Evolutionary conservation across 2,113 vertebrate genomes (phyloP).

Genomic region (Archocentrus centrarchus): DNA sequence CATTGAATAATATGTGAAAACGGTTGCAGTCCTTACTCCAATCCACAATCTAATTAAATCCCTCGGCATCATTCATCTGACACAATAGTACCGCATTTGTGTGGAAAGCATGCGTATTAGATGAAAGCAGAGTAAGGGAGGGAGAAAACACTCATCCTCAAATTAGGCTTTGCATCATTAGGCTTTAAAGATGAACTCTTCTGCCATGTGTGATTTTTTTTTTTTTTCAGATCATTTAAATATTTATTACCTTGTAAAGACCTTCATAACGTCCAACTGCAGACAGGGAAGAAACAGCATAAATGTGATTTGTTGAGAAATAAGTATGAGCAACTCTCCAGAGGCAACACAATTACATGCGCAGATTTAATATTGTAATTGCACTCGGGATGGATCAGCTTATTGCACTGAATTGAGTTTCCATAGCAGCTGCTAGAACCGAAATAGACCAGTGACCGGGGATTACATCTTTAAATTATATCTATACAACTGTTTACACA

Average conservation of each 20-base stretch:
- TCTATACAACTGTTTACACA: not conserved
- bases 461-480: not conserved
- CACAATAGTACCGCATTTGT: constrained; percentile 1
- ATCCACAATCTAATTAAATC: constrained; percentile 54
- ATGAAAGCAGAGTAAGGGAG: not conserved
- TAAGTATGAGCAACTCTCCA: not conserved
- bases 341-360: not conserved
- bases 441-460: not conserved
- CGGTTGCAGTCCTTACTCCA: constrained; percentile 16
- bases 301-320: not conserved
- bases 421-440: not conserved
- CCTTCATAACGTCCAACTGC: not conserved
- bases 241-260: not conserved
- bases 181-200: not conserved
- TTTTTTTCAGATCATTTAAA: constrained; percentile 2
- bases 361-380: constrained; percentile 21
- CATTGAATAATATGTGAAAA: constrained; percentile 44
- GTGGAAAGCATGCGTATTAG: constrained; percentile 24
- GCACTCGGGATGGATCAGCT: not conserved
- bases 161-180: constrained; percentile 21
- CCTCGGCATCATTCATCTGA: constrained; percentile 43
- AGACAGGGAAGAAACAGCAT: not conserved
- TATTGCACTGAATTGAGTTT: not conserved
- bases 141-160: not conserved
- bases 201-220: not conserved